Base-by-base conservation (phyloP, 1,140 invertebrate species). In the Oreohelix idahoensis region DNA sequence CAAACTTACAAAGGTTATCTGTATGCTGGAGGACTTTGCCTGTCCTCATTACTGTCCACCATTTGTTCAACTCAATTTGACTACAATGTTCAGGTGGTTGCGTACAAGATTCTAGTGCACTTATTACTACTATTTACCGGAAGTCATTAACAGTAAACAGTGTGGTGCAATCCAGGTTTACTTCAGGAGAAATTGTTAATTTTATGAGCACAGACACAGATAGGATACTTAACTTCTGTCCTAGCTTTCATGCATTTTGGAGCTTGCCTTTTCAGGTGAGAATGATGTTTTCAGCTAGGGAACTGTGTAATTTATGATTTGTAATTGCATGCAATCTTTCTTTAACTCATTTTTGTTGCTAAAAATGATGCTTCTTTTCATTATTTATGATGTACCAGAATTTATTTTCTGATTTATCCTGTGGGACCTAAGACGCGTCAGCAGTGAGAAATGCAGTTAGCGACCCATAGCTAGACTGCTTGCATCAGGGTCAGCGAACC, bases 151-250 rank as follows among this genome's bases (percentile, higher is more conserved):
- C 85, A 20, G 87, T 90, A 17, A 89, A 81, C 63, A 89, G 85
- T 63, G 90, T 91, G 11, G 84, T 87, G 2, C 79, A 90, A 45
- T 85, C 89, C 36, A 87, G 88, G 29, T 97, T 96, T 91, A 95
- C 94, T 79, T 94, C 95, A 85, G 97, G 97, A 0, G 96, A 99
- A 94, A 96, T 99, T 39, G 95, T 98, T 0, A 99, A 99, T 93
- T 97, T 98, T 87, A 98, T 99, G 96, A 98, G 97, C 45, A 98
- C 97, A 0, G 98, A 99, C 92, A 96, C 96, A 0, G 97, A 98
- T 89, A 94, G 98, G 87, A 97, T 99, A 85, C 96, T 98, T 0
- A 99, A 99, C 92, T 97, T 98, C 58, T 98, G 97, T 93, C 95
- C 96, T 0, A 98, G 97, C 93, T 98, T 99, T 92, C 98, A 99